Percentiles rank a stretch among this genome's conserved stretches.
Conservation (phyloP, 2,113 vertebrate genomes). For the Amazona guildingii region DNA sequence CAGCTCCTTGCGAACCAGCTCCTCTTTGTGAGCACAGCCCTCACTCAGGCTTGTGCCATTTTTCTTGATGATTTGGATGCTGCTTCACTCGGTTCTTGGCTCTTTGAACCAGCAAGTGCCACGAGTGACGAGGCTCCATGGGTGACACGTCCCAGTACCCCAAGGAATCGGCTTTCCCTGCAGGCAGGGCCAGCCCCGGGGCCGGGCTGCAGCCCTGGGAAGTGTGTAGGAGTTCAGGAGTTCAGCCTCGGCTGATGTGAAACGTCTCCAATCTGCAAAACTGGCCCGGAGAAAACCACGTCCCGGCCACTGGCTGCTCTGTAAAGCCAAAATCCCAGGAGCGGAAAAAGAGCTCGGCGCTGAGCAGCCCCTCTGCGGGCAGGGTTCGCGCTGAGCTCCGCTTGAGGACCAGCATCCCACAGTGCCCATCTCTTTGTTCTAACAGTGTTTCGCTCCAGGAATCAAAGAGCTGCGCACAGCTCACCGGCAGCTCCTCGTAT, state of each 20-base stretch:
- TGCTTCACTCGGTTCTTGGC: background rate
- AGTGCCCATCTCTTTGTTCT: background rate
- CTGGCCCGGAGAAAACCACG: background rate
- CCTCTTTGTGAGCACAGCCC: background rate
- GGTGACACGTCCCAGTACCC: background rate
- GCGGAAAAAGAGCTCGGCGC: background rate
- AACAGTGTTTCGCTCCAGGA: background rate
- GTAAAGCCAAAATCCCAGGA: background rate
- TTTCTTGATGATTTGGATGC: background rate
- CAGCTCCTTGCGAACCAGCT: background rate
- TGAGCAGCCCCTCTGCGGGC: accelerated
- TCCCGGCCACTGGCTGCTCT: background rate
- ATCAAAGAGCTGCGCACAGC: background rate
- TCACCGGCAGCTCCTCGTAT: background rate
- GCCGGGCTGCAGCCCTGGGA: background rate
- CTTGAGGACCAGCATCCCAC: background rate
- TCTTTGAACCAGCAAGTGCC: background rate
- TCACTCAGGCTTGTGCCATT: background rate
- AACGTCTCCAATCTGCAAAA: background rate
- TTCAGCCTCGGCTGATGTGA: background rate
- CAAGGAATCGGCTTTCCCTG: background rate
- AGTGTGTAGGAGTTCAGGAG: conserved; percentile 15
- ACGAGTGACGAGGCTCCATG: background rate
- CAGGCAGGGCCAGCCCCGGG: background rate
- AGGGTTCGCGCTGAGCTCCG: background rate